Evolutionary conservation across 2,797 vertebrate genomes (phyloP), one percentile per base, ranked within the genome.

Genomic region (Xerus rutilus): DNA sequence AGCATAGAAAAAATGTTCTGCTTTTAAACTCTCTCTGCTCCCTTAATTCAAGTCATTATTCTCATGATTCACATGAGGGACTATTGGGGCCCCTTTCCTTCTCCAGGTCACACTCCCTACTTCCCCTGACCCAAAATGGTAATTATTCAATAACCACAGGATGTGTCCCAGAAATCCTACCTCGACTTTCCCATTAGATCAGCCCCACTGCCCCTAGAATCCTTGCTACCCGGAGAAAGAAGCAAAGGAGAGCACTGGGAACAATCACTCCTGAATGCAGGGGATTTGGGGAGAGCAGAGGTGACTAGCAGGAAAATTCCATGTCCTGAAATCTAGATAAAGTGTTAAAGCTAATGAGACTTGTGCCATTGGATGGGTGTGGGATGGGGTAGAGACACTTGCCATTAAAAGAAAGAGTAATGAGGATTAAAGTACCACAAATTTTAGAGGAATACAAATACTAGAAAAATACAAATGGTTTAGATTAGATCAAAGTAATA

Each of bases 401-500:
- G 1, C 35, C 59, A 45, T 25, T 64, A n/a, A 30, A 82, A 77
- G 10, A 77, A 65, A 7, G 49, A 47, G n/a, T 21, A 0, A 70
- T 86, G 17, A 59, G 7, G 20, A 4, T 83, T 65, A 43, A 92
- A 77, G 49, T 49, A 52, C 13, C 17, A 83, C 14, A 86, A 23
- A 79, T 57, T 17, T 57, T 57, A 57, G 2, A 21, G 17, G n/a
- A 47, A 81, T 90, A 28, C 45, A 14, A 79, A 73, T 65, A 82
- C 5, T 13, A n/a, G 17, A 52, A 32, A 52, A 72, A 10, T 52
- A 4, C 62, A 9, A 3, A 32, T 64, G 3, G 15, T 64, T 85
- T 64, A 52, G 45, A 67, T 20, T 69, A 86, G 18, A 20, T 83
- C 86, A 95, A 92, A 82, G 39, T 91, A 85, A 35, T 52, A 47